Evolutionary conservation across 2,888 invertebrate species (phyloP), one percentile per base, ranked within the genome.

Genomic region (Thera obeliscata): DNA sequence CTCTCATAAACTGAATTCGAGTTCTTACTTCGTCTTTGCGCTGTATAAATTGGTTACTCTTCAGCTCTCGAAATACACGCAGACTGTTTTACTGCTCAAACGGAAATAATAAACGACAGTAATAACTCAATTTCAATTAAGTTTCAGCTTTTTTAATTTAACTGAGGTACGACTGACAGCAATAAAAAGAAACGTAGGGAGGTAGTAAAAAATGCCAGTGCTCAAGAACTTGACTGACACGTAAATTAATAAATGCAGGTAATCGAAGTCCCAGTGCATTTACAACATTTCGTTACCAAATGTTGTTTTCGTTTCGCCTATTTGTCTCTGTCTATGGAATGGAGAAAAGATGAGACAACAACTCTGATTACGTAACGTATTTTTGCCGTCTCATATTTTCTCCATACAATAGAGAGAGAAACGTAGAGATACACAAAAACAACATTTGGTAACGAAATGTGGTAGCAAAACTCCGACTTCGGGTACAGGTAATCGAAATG

Each of bases 111-210:
- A 73, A 71, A 73, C 59, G 49, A 55, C 68, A 69, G 68, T 64
- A 71, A 67, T 70, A 67, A 67, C 70, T 67, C 61, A 52, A 67
- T 67, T 73, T 68, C 67, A 73, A 71, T 71, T 66, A 68, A 65
- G 56, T 61, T 68, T 68, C 57, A 66, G 66, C 69, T 64, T 55
- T 38, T 52, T 22, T 9, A 3, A 52, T 52, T 60, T 9, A 52
- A 60, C 49, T 59, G 63, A 65, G 66, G 60, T 64, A 49, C 46
- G 54, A 64, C 65, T 63, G 63, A 68, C 57, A 59, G 59, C 59
- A 52, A 61, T 61, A 61, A 60, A 67, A 64, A 33, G 12, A 12
- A 12, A 49, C 6, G n/a, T n/a, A 12, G 12, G 22, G 22, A 22
- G 22, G 22, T 22, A 1, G 22, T 22, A 12, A 49, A 12, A 49